Percentiles rank a stretch among this genome's conserved stretches.
Evolutionary conservation across 2,888 invertebrate genomes (phyloP).

Genomic region (Cheilosia variabilis): DNA sequence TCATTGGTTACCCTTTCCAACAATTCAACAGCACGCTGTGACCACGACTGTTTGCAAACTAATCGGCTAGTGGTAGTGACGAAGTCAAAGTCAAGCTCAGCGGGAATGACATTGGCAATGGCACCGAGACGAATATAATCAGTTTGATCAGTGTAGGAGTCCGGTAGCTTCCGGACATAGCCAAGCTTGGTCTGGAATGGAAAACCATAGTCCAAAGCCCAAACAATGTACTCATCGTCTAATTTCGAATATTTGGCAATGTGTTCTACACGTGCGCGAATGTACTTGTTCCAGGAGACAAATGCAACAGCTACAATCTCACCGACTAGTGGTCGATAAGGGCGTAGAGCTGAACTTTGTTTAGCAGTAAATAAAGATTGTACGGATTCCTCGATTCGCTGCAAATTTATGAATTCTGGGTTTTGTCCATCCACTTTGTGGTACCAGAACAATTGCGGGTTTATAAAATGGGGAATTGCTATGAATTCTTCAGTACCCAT

Average conservation of each 20-base stretch:
- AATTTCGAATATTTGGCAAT: constrained; percentile 65
- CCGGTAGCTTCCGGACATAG: constrained; percentile 75
- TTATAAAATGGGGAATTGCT: constrained; percentile 77
- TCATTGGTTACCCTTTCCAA: constrained; percentile 77
- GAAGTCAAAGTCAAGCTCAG: constrained; percentile 78
- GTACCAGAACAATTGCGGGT: constrained; percentile 78
- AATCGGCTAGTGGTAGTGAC: constrained; percentile 74
- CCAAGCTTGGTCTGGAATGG: constrained; percentile 77
- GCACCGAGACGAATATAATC: constrained; percentile 75
- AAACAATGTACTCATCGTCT: constrained; percentile 77
- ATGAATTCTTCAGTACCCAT: constrained; percentile 76
- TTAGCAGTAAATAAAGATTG: constrained; percentile 65
- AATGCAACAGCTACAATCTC: constrained; percentile 76
- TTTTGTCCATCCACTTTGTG: constrained; percentile 76
- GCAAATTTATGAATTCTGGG: constrained; percentile 67
- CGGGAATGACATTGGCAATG: constrained; percentile 75
- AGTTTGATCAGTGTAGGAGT: constrained; percentile 36
- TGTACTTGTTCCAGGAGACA: constrained; percentile 77
- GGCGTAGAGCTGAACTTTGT: constrained; percentile 51
- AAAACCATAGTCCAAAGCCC: constrained; percentile 78
- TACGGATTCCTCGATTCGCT: constrained; percentile 73
- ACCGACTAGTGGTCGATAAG: constrained; percentile 71
- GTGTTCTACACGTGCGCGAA: constrained; percentile 76
- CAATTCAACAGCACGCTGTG: constrained; percentile 76
- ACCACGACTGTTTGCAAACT: constrained; percentile 74